Base-by-base conservation (phyloP, 2,888 invertebrate species). In the Hirtodrosophila duncani region DNA sequence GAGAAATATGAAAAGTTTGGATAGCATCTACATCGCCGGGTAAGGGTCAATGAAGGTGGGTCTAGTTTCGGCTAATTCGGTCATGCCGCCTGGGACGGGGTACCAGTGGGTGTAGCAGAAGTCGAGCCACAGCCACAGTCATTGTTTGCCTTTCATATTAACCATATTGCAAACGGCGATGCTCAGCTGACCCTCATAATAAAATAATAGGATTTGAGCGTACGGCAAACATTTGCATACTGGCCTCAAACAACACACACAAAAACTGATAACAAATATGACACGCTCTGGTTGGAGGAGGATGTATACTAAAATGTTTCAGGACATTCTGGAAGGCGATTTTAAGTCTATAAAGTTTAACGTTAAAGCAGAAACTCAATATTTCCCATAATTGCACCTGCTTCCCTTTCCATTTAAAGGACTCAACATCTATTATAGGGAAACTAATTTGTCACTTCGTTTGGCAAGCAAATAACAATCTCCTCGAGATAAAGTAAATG, bases 121-220 rank as follows among this genome's bases (percentile, higher is more conserved):
- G 24, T 16, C 7, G 26, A 7, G 34, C 27, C n/a, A 13, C 41
- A 39, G 30, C 52, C 24, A 20, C 43, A 37, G 21, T 21, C 46
- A 24, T 56, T 55, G 55, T 56, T 56, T 55, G 56, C 48, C 36
- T 33, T 56, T 48, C 56, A 26, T 56, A 56, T 56, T 46, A 56
- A 31, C 56, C 39, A 56, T 56, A 56, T 56, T 53, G 53, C 49
- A 26, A 31, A 21, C 51, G 51, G 46, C 51, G 51, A 51, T 46
- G 46, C 53, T 46, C 39, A 34, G 33, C 55, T 58, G 63, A 67
- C 58, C 52, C 60, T 56, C 63, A 63, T 77, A 77, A 71, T 74
- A 74, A 77, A 72, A 67, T 74, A 77, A 77, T 71, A 67, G 71
- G 71, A 74, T 72, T 75, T 71, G 67, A 65, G 63, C 55, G 62